Evolutionary conservation across 2,888 invertebrate species (phyloP), one percentile per base, ranked within the genome.

Genomic region (Cataglyphis albicans): DNA sequence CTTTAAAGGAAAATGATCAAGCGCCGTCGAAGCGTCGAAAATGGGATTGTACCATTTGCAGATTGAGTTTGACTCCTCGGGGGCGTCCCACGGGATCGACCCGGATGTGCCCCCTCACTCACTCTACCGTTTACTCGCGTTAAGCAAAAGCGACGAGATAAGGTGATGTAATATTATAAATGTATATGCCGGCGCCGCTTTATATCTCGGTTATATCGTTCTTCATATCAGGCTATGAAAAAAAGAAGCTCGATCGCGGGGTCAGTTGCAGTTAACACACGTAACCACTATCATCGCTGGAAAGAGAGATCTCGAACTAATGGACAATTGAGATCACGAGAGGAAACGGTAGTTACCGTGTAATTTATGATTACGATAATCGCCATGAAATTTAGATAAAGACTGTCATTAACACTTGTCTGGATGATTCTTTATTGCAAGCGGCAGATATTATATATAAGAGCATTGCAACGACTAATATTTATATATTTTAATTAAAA

Each of bases 21-120:
- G 80, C 48, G 64, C 57, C 75, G 35, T 80, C 83, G 84, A 70
- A 63, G 68, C 76, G 67, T 52, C 55, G 88, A 88, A 86, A 86
- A 86, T 81, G 74, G 83, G 86, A 86, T 83, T 74, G 84, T 82
- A 80, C 84, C 88, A 88, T 89, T 88, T 90, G 84, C 81, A 84
- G 90, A 90, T 89, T 85, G 87, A 82, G 90, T 86, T 90, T 86
- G 83, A 84, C 84, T 87, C 65, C 82, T 82, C 59, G 57, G 61
- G 68, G 67, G 32, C 32, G 32, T 41, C 82, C 76, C 81, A 4
- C 10, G 67, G 74, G 80, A 80, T 75, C 67, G 63, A 63, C 61
- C 74, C 80, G 88, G 82, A 88, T 86, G 78, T 85, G 52, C 63
- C 72, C 72, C 52, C 63, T 7, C 29, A 67, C 70, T 55, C 67